A percentile compares a stretch with the other conserved stretches of the same genome.
These are phyloP conservation scores for Adoxophyes honmai DNA, from an alignment of 1,140 invertebrate genomes.

Conservation along the genomic window DNA sequence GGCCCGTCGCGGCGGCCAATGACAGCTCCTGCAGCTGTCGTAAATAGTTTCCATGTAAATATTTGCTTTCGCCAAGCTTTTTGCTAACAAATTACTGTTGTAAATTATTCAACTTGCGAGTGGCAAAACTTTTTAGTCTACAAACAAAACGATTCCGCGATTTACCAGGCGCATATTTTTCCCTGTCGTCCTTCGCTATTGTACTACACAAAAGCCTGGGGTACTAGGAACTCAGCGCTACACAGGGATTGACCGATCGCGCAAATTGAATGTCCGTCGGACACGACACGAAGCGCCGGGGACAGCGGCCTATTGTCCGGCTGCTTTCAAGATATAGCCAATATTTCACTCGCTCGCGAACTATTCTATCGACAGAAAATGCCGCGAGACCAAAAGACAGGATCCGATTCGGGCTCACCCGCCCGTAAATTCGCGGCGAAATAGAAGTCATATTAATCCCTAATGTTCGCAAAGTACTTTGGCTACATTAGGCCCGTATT, in stretches of 20 bases:
- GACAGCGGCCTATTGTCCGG: slow-evolving; percentile 47
- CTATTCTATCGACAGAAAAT: slow-evolving; percentile 30
- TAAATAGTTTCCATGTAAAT: too few relatives aligned
- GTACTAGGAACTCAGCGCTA: slow-evolving; percentile 46
- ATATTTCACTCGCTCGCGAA: slow-evolving; percentile 54
- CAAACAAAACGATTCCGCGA: not conserved
- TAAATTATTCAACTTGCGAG: too few relatives aligned
- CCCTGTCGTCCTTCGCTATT: slow-evolving; percentile 34
- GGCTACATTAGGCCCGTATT: not conserved
- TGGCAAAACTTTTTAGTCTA: too few relatives aligned
- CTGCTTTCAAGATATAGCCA: slow-evolving; percentile 52
- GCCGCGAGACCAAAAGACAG: slow-evolving; percentile 20
- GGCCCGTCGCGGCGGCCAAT: too few relatives aligned
- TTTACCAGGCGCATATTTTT: slow-evolving; percentile 21
- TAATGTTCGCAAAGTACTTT: not conserved
- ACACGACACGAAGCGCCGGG: slow-evolving; percentile 2
- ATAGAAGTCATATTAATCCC: not conserved
- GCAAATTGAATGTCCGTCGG: slow-evolving; percentile 52
- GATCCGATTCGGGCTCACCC: slow-evolving; percentile 24
- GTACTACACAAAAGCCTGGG: slow-evolving; percentile 36
- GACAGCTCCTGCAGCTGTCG: too few relatives aligned
- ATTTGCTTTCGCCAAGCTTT: too few relatives aligned
- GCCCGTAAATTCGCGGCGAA: slow-evolving; percentile 9
- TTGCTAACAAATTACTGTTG: too few relatives aligned
- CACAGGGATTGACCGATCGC: slow-evolving; percentile 64